Conservation (phyloP, 1,140 invertebrate species). For the Heliconius eleuchia region DNA sequence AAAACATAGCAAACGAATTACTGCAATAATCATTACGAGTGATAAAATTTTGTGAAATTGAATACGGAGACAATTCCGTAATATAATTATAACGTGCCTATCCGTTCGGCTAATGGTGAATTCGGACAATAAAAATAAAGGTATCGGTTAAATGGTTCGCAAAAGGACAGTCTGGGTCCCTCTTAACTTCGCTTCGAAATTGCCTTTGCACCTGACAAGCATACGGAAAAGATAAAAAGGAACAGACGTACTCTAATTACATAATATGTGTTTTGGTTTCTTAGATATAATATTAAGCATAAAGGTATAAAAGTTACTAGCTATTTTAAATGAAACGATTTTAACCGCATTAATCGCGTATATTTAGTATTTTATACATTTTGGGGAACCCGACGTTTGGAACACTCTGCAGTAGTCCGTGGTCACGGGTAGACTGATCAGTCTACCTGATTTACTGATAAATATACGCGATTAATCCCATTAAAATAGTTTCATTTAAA, state of each 20-base stretch:
- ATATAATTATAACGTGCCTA: conserved; percentile 45
- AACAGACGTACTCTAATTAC: not conserved
- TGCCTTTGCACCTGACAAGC: conserved; percentile 58
- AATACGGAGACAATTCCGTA: conserved; percentile 37
- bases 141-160: conserved; percentile 50
- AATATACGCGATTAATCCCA: too few relatives aligned
- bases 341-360: too few relatives aligned
- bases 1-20: not conserved
- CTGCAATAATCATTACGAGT: not conserved
- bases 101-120: conserved; percentile 28
- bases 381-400: too few relatives aligned
- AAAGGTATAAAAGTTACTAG: too few relatives aligned
- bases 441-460: too few relatives aligned
- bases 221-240: conserved; percentile 27
- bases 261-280: not conserved
- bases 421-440: too few relatives aligned
- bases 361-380: too few relatives aligned
- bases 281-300: not conserved
- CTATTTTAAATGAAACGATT: too few relatives aligned
- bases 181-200: conserved; percentile 45
- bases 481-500: too few relatives aligned
- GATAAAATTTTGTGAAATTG: conserved; percentile 21
- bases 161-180: conserved; percentile 39
- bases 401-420: too few relatives aligned
- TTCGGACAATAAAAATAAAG: conserved; percentile 58